Base-by-base conservation (phyloP, 1,140 invertebrate genomes). In the Eueides isabella region DNA sequence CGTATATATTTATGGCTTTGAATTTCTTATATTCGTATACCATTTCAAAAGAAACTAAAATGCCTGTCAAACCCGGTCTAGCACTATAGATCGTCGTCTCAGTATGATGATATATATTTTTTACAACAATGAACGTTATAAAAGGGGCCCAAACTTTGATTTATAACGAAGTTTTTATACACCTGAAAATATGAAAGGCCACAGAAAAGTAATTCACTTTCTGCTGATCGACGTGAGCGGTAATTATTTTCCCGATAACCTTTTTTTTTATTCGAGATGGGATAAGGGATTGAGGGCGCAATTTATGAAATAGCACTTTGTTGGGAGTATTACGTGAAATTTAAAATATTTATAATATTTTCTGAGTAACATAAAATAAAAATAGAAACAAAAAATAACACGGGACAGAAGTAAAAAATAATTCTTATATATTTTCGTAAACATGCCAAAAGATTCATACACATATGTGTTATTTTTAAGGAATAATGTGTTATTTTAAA, bases 231-330 rank as follows among this genome's bases (percentile, higher is more conserved):
- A 75, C 68, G 67, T 67, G 62, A 23, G 35, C 67, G 67, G 33
- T 75, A 75, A 75, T 75, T 75, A 75, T 75, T 75, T 75, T 67
- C 69, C 73, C 73, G 31, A 75, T 75, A 75, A 75, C 73, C 73
- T 55, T 75, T 70, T 75, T 74, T 69, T 65, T 26, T 62, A 61
- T 65, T 61, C 2, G 61, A 66, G 14, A 74, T 67, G 61, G 44
- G 70, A 71, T 68, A 68, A 31, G 67, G 66, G 33, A 74, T 74
- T 65, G 55, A 33, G 66, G 48, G 55, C 33, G 55, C 55, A 31
- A 63, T 68, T 72, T 67, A 73, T 73, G 65, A 67, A 73, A 67
- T 61, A 62, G 55, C 62, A 63, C 61, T 64, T 74, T 74, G 65
- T 74, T 68, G 35, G 19, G 29, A 29, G 31, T 16, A 48, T 19